These are phyloP conservation scores for Ceyx cyanopectus DNA, from an alignment of 2,113 vertebrate genomes.

Conservation along the genomic window DNA sequence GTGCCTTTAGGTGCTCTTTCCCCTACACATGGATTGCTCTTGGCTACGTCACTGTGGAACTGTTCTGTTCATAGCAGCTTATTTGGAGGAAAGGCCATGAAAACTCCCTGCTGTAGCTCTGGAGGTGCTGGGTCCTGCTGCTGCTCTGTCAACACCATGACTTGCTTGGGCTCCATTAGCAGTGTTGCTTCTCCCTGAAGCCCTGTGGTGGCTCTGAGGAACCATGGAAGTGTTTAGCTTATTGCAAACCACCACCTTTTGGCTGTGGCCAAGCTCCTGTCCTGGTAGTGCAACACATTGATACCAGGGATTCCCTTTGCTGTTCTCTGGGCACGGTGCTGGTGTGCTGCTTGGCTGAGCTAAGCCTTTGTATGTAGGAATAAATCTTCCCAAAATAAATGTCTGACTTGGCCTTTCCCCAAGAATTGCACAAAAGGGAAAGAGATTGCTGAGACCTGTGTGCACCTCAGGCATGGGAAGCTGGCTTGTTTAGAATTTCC, in stretches of 20 bases:
- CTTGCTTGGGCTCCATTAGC: background rate
- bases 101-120: background rate
- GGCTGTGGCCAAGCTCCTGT: background rate
- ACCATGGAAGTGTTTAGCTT: background rate
- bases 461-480: background rate
- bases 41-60: rapidly evolving
- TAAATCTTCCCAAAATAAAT: background rate
- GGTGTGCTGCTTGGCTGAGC: background rate
- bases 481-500: background rate
- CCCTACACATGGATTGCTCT: rapidly evolving
- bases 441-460: background rate
- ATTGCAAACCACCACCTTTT: background rate
- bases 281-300: background rate
- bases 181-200: background rate
- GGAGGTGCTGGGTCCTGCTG: background rate
- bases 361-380: background rate
- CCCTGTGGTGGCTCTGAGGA: background rate
- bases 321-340: background rate
- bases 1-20: background rate
- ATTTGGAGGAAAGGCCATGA: background rate
- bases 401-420: background rate
- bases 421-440: background rate
- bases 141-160: background rate
- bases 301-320: background rate
- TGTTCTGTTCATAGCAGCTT: background rate